Percentiles rank a stretch among this genome's conserved stretches.
phyloP scores from a whole-genome alignment of 2,113 vertebrate species.

The Halcyon senegalensis region DNA sequence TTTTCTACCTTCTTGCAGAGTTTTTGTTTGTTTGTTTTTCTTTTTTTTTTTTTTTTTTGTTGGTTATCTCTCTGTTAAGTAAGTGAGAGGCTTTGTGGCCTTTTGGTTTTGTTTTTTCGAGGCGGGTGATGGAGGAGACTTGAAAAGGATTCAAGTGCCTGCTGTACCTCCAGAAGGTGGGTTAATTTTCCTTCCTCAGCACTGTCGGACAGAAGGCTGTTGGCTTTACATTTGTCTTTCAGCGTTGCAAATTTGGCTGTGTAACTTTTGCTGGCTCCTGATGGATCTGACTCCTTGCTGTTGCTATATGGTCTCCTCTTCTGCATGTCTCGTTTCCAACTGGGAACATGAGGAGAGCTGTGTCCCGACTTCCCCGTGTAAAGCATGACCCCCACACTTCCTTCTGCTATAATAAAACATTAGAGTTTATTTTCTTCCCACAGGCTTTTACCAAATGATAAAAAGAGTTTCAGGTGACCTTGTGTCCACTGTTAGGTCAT shows the following conservation, averaged over 20 bases:
- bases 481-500: background rate
- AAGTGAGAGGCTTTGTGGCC: background rate
- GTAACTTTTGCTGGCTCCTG: background rate
- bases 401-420: background rate
- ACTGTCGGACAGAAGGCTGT: background rate
- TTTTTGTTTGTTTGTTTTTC: background rate
- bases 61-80: background rate
- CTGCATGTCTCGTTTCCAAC: background rate
- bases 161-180: background rate
- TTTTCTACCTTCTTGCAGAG: background rate
- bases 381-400: background rate
- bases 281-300: background rate
- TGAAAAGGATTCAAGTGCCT: background rate
- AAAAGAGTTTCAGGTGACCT: background rate
- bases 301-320: background rate
- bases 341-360: background rate
- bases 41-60: background rate
- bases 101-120: background rate
- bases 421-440: background rate
- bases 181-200: background rate
- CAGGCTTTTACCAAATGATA: background rate
- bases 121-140: background rate
- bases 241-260: background rate
- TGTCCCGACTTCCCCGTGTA: background rate
- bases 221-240: background rate